These are phyloP conservation scores for Brotogeris chrysoptera DNA, from an alignment of 2,797 vertebrate genomes.

Conservation along the genomic window DNA sequence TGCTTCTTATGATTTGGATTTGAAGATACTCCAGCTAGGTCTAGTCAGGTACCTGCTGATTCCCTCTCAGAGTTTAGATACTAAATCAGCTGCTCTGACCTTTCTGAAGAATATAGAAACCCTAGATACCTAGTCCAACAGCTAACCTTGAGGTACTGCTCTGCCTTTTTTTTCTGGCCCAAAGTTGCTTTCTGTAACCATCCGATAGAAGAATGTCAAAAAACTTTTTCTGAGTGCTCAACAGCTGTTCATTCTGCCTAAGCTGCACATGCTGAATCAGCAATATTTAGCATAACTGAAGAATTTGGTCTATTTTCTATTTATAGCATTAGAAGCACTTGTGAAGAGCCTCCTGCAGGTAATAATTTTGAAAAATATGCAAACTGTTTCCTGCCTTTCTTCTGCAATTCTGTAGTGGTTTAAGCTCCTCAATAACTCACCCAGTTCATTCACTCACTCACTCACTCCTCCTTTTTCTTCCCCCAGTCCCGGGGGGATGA, in stretches of 20 bases:
- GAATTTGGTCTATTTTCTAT: background rate
- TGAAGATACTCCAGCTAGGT: background rate
- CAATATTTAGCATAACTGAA: background rate
- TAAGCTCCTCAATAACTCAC: too few species aligned
- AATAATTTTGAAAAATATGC: background rate
- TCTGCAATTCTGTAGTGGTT: background rate
- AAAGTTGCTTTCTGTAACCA: background rate
- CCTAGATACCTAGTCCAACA: background rate
- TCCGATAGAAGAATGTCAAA: background rate
- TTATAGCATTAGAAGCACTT: background rate
- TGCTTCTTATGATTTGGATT: background rate
- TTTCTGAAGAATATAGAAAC: background rate
- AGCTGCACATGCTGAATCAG: background rate
- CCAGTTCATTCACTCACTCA: too few species aligned
- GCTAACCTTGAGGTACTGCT: background rate
- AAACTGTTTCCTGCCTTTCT: background rate
- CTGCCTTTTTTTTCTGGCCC: background rate
- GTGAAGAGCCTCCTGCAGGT: background rate
- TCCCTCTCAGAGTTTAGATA: background rate
- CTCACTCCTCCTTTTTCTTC: too few species aligned
- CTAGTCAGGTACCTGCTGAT: background rate
- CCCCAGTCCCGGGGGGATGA: too few species aligned
- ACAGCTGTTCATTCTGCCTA: background rate
- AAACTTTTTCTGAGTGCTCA: background rate
- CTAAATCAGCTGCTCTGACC: background rate